phyloP scores from a whole-genome alignment of 2,888 invertebrate genomes.

The Melanostoma scalare region DNA sequence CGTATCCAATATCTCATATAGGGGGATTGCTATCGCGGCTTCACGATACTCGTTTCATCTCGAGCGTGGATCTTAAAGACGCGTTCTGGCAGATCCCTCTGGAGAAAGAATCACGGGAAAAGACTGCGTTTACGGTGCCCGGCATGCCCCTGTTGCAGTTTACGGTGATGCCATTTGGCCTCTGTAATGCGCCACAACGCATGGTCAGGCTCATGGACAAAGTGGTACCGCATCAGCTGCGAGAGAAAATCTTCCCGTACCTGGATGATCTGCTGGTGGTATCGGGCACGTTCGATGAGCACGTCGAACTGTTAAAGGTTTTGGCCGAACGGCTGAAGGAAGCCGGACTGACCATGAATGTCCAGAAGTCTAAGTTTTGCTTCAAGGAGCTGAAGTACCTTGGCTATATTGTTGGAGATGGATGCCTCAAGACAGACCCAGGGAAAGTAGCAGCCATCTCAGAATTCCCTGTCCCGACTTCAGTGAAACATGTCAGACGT shows the following conservation, averaged over 20 bases:
- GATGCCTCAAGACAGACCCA: background rate
- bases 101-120: too few relatives aligned
- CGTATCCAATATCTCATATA: too few relatives aligned
- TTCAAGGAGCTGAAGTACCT: background rate
- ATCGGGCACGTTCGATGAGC: background rate
- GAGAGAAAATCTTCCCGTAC: slow-evolving; percentile 40
- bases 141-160: too few relatives aligned
- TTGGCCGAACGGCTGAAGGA: background rate
- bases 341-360: background rate
- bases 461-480: background rate
- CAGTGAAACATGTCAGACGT: background rate
- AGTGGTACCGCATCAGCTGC: slow-evolving; percentile 37
- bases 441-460: too few relatives aligned
- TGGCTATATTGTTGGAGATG: slow-evolving; percentile 15
- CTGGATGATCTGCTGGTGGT: background rate
- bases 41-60: too few relatives aligned
- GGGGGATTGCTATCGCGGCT: too few relatives aligned
- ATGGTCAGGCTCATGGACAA: slow-evolving; percentile 21
- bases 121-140: too few relatives aligned
- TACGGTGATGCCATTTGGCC: too few relatives aligned
- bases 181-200: too few relatives aligned
- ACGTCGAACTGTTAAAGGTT: background rate
- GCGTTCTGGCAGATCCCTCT: too few relatives aligned
- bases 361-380: background rate
- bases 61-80: too few relatives aligned